Evolutionary conservation across 2,888 invertebrate genomes (phyloP).

Genomic region (Mesorhabditis sp.): DNA sequence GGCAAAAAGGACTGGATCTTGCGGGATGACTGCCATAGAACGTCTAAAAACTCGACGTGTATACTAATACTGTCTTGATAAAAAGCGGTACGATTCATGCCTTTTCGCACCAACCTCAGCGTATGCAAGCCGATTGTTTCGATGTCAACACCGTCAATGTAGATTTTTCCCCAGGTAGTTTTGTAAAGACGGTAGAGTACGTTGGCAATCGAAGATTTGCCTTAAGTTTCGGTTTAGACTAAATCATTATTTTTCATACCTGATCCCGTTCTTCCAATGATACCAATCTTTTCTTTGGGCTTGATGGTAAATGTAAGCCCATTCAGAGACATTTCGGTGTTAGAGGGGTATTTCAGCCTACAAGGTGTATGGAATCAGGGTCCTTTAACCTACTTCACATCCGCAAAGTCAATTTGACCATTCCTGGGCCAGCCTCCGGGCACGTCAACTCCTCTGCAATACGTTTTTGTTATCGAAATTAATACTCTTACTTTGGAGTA

Average conservation of each 20-base stretch:
- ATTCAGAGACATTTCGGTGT: slow-evolving; percentile 63
- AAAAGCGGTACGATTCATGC: not conserved
- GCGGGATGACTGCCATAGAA: slow-evolving; percentile 64
- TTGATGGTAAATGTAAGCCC: slow-evolving; percentile 65
- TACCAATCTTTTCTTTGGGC: slow-evolving; percentile 67
- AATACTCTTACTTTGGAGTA: not conserved
- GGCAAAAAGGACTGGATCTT: slow-evolving; percentile 68
- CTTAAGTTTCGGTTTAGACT: slow-evolving; percentile 46
- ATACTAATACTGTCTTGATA: not conserved
- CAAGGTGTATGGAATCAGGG: too few relatives aligned
- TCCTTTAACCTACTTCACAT: slow-evolving; percentile 58
- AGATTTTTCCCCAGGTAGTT: slow-evolving; percentile 56
- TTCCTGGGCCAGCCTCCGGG: slow-evolving; percentile 62
- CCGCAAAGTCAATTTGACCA: slow-evolving; percentile 64
- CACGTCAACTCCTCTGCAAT: slow-evolving; percentile 25
- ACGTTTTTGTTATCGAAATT: slow-evolving; percentile 26
- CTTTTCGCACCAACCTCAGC: slow-evolving; percentile 59
- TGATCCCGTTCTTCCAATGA: slow-evolving; percentile 65
- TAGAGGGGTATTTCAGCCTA: slow-evolving; percentile 61
- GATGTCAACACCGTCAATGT: slow-evolving; percentile 48
- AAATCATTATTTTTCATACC: slow-evolving; percentile 53
- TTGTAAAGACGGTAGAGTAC: slow-evolving; percentile 68
- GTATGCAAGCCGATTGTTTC: slow-evolving; percentile 60
- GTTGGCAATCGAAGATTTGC: slow-evolving; percentile 66
- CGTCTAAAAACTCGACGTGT: slow-evolving; percentile 12